Evolutionary conservation across 2,888 invertebrate species (phyloP).

Genomic region (Pelosia muscerda): DNA sequence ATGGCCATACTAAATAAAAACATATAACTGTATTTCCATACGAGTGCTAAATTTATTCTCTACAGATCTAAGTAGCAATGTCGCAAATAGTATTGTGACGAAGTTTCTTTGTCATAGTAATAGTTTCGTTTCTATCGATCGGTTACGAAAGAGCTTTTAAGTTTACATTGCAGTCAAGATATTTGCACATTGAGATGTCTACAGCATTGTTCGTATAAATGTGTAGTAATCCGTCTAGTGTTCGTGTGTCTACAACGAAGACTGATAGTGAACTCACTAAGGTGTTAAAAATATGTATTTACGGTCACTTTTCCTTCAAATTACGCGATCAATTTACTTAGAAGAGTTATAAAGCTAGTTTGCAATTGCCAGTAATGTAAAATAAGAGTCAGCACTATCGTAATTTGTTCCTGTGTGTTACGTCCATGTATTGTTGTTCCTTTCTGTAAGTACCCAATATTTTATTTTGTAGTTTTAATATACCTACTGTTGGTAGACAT

Average conservation of each 20-base stretch:
- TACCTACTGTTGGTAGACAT: neutral
- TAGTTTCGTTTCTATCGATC: slow-evolving; percentile 84
- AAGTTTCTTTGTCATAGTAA: slow-evolving; percentile 81
- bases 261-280: slow-evolving; percentile 52
- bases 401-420: slow-evolving; percentile 64
- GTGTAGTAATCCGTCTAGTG: slow-evolving; percentile 46
- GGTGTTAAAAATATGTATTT: slow-evolving; percentile 66
- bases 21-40: slow-evolving; percentile 49
- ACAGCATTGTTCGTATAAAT: slow-evolving; percentile 43
- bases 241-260: slow-evolving; percentile 29
- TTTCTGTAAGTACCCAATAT: slow-evolving; percentile 83
- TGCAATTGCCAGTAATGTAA: slow-evolving; percentile 59
- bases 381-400: slow-evolving; percentile 58
- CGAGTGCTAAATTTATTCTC: slow-evolving; percentile 55
- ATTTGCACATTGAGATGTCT: slow-evolving; percentile 29
- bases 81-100: slow-evolving; percentile 50
- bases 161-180: slow-evolving; percentile 56
- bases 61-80: slow-evolving; percentile 37
- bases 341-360: slow-evolving; percentile 56
- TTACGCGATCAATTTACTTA: slow-evolving; percentile 58
- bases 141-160: slow-evolving; percentile 82
- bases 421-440: slow-evolving; percentile 87
- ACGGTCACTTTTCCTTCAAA: slow-evolving; percentile 59
- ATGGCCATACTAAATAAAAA: slow-evolving; percentile 60
- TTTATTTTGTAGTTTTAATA: neutral